phyloP scores from a whole-genome alignment of 2,113 vertebrate genomes.

The Amia ocellicauda region DNA sequence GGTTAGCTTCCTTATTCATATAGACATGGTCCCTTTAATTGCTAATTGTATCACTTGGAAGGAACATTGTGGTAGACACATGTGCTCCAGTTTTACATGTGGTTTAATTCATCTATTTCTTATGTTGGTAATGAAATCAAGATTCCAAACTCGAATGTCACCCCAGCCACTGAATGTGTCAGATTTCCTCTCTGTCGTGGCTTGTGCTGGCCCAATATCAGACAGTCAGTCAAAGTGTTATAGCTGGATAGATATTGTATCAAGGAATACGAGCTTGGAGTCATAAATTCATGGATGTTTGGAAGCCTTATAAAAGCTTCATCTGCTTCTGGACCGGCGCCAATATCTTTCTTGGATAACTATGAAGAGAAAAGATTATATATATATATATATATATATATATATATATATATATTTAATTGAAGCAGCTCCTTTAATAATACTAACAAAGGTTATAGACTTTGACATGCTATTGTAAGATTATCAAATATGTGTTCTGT shows the following conservation, averaged over 20 bases:
- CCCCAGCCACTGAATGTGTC: neutral
- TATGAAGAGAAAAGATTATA: too few species aligned
- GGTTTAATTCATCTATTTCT: conserved; percentile 3
- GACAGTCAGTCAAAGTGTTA: too few species aligned
- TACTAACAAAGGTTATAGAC: too few species aligned
- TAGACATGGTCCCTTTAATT: neutral
- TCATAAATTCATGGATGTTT: neutral
- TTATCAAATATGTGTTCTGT: too few species aligned
- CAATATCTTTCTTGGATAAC: too few species aligned
- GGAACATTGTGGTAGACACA: neutral
- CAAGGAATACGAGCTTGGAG: neutral
- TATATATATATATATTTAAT: too few species aligned
- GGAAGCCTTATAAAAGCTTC: neutral
- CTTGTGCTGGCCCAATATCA: neutral
- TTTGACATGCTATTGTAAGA: too few species aligned
- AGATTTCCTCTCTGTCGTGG: neutral
- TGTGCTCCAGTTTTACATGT: neutral
- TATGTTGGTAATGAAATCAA: neutral
- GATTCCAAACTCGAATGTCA: neutral
- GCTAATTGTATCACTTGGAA: neutral
- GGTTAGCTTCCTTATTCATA: neutral
- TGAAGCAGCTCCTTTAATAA: too few species aligned
- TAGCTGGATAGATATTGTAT: neutral
- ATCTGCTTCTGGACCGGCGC: too few species aligned
- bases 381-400: too few species aligned